These are phyloP conservation scores for Asobara japonica DNA, from an alignment of 1,140 invertebrate genomes.

Conservation along the genomic window DNA sequence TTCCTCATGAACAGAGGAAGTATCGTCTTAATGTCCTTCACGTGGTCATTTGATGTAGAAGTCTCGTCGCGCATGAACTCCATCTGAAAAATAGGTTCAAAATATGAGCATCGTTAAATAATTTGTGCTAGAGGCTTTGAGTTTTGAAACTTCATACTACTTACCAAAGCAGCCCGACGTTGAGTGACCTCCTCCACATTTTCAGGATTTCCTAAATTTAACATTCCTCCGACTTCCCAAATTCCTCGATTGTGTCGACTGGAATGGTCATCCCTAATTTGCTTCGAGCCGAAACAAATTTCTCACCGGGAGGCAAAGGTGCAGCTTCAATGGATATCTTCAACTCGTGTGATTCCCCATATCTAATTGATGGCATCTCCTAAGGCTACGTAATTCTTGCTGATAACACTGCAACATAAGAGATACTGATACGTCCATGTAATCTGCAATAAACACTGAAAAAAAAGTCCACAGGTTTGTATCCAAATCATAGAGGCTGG, in stretches of 20 bases:
- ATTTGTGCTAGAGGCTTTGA: too few relatives aligned
- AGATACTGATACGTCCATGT: not conserved
- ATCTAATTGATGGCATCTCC: not conserved
- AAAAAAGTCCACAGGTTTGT: not conserved
- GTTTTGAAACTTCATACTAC: too few relatives aligned
- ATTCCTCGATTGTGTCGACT: not conserved
- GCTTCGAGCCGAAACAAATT: not conserved
- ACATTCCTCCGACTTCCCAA: not conserved
- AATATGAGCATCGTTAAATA: too few relatives aligned
- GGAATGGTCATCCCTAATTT: not conserved
- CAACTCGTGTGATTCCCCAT: not conserved
- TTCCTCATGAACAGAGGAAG: not conserved
- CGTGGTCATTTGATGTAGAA: not conserved
- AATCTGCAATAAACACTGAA: not conserved
- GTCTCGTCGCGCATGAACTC: not conserved
- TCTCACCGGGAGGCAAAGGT: not conserved
- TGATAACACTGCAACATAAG: not conserved
- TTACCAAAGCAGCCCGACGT: not conserved
- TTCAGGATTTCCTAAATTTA: not conserved
- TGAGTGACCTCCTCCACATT: not conserved
- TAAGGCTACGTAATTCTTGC: not conserved
- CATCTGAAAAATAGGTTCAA: not conserved
- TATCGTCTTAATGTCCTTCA: not conserved
- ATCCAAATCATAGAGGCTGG: not conserved
- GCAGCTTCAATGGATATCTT: not conserved